Evolutionary conservation across 2,888 invertebrate species (phyloP).

Genomic region (Stegophylla sp.): DNA sequence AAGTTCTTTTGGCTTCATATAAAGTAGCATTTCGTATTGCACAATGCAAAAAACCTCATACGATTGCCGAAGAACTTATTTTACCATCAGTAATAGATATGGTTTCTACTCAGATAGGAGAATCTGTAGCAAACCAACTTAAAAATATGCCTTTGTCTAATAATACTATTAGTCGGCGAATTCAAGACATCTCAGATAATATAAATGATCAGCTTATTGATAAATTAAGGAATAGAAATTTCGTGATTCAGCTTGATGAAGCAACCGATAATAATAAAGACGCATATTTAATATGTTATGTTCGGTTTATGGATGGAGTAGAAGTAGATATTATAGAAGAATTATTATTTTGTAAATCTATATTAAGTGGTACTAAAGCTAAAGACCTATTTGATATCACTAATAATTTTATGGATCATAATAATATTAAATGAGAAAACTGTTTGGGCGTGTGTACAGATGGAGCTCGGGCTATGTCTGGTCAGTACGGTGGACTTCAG

Average conservation of each 20-base stretch:
- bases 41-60: slow-evolving; percentile 61
- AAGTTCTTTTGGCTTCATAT: slow-evolving; percentile 60
- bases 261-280: slow-evolving; percentile 33
- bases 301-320: neutral
- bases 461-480: neutral
- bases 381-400: neutral
- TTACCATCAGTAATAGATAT: neutral
- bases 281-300: slow-evolving; percentile 14
- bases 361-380: neutral
- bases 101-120: neutral
- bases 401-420: neutral
- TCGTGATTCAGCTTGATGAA: slow-evolving; percentile 29
- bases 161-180: slow-evolving; percentile 61
- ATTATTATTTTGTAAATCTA: neutral
- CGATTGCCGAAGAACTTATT: slow-evolving; percentile 41
- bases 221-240: slow-evolving; percentile 9
- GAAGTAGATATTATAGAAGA: too few species aligned
- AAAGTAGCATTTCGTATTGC: slow-evolving; percentile 60
- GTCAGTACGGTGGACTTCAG: neutral
- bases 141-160: slow-evolving; percentile 61
- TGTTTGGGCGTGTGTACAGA: neutral
- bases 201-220: slow-evolving; percentile 38
- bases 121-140: slow-evolving; percentile 60
- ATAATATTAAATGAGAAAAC: neutral
- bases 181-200: slow-evolving; percentile 60